Base-by-base conservation (phyloP, 2,797 vertebrate species). In the Gymnoscopelus braueri region DNA sequence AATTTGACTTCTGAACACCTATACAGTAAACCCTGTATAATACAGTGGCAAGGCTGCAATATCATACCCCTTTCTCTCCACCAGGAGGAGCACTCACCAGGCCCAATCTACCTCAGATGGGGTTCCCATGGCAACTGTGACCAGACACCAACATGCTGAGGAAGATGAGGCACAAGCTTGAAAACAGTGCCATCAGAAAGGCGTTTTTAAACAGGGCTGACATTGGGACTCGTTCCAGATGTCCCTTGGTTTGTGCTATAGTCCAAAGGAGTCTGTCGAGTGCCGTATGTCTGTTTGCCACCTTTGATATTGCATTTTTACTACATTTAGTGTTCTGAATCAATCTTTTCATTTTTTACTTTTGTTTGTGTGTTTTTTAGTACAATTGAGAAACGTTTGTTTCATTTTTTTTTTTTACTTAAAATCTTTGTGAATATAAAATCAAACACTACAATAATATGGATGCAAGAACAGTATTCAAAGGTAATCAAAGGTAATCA, bases 51-150 rank as follows among this genome's bases (percentile, higher is more conserved):
- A 55, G 9, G 14, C 12, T 23, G 29, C 26, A n/a, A 58, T 4
- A 0, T 23, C 61, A 69, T 49, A 54, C 74, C 64, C 60, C 58
- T 59, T 5, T 67, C 24, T 63, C 48, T 71, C 83, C 83, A 76
- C 82, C 65, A 88, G 79, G 67, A 77, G 87, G 88, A 69, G 81
- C 19, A 1, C 76, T 72, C 61, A 1, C 9, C 80, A 67, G 59
- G 63, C 60, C 15, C 60, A 69, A 8, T 77, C 65, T 13, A 65
- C 65, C 12, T 39, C 75, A 19, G 73, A 72, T 0, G 62, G 55
- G 1, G 71, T 80, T 78, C 64, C 88, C 32, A 63, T 74, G 65
- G 74, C 82, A 83, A 84, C 85, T 48, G 39, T 47, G 23, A 13
- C 48, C 13, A 7, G 63, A 59, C 71, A 65, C 48, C 26, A 60